Conservation (phyloP, 1,140 invertebrate genomes). For the Globodera ellingtonae region DNA sequence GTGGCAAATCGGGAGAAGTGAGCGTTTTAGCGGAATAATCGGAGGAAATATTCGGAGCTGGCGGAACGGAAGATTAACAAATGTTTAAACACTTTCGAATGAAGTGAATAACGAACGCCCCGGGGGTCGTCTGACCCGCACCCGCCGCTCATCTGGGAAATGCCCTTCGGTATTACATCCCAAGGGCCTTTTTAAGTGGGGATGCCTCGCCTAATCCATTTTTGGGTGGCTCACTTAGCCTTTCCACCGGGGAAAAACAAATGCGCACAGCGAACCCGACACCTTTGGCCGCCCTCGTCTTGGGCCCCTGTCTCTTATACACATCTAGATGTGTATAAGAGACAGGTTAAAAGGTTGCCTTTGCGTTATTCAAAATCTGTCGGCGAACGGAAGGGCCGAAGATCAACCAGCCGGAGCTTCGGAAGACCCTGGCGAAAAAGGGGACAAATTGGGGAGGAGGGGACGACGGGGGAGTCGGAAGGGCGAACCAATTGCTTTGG, state of each 20-base stretch:
- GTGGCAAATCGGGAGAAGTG: neutral
- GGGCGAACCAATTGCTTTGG: neutral
- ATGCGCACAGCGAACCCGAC: neutral
- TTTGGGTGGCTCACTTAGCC: neutral
- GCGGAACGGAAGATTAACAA: neutral
- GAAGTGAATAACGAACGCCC: neutral
- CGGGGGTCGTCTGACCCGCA: neutral
- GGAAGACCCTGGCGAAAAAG: constrained; percentile 7
- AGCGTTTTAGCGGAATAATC: neutral
- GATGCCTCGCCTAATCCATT: neutral
- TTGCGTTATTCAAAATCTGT: constrained; percentile 11
- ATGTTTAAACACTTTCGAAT: neutral
- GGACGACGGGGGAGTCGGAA: constrained; percentile 12
- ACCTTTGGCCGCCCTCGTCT: neutral
- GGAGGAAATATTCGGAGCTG: too few species aligned
- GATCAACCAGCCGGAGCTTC: neutral
- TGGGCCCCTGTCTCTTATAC: too few species aligned
- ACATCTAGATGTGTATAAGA: too few species aligned
- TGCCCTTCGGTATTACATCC: neutral
- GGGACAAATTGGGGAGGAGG: neutral
- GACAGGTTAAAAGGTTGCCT: constrained; percentile 9
- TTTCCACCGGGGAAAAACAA: neutral
- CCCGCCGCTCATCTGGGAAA: neutral
- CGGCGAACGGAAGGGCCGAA: neutral
- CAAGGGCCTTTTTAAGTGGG: neutral